Percentiles rank a stretch among this genome's conserved stretches.
Evolutionary conservation across 2,888 invertebrate genomes (phyloP).

Genomic region (Invenusta paracnida): DNA sequence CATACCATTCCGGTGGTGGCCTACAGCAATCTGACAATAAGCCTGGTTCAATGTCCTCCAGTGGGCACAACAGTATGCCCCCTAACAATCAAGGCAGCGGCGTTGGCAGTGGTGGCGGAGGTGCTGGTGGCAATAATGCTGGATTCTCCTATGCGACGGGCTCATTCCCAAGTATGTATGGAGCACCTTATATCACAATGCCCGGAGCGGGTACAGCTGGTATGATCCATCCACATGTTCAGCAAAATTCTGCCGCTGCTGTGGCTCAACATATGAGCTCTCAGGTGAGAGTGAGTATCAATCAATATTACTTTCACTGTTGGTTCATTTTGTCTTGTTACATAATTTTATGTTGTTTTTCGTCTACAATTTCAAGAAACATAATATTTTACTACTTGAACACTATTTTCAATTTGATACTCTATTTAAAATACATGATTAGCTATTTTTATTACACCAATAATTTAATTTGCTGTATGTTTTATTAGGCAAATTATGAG

Average conservation of each 20-base stretch:
- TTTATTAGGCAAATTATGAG: too few relatives aligned
- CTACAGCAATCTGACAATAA: background rate
- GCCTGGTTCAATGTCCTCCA: background rate
- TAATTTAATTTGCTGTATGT: too few relatives aligned
- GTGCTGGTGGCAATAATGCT: background rate
- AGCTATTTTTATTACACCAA: too few relatives aligned
- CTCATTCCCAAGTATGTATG: background rate
- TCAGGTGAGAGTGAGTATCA: conserved; percentile 2
- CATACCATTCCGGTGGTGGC: background rate
- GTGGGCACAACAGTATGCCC: background rate
- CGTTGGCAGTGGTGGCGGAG: background rate
- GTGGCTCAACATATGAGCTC: conserved; percentile 22
- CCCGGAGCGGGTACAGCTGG: background rate
- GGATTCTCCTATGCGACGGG: background rate
- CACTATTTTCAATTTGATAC: too few relatives aligned
- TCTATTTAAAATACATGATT: too few relatives aligned
- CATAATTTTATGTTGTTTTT: too few relatives aligned
- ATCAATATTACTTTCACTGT: background rate
- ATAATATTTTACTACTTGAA: too few relatives aligned
- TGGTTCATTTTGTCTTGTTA: too few relatives aligned
- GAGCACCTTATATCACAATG: background rate
- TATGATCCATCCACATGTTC: background rate
- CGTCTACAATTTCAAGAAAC: too few relatives aligned
- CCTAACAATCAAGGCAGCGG: background rate
- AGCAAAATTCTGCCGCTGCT: background rate